Evolutionary conservation across 2,113 vertebrate species (phyloP).

Genomic region (Potamarius usumacintae): DNA sequence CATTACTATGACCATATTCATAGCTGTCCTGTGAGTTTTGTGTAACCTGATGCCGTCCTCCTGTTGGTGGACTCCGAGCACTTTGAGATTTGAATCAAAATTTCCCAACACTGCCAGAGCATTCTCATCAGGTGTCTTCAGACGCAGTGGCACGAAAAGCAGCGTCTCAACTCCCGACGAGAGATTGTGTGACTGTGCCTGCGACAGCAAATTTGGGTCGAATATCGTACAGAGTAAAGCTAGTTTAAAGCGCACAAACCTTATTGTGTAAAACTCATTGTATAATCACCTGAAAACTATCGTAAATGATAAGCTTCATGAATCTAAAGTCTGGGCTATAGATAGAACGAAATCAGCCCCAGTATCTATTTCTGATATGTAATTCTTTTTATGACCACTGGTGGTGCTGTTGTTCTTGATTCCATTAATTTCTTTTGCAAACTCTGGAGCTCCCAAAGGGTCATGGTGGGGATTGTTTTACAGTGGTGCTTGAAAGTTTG

Average conservation of each 20-base stretch:
- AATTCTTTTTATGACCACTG: background rate
- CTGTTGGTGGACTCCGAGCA: background rate
- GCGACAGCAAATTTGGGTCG: background rate
- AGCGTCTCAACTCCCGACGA: background rate
- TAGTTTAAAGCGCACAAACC: background rate
- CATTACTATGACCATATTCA: too few relatives aligned
- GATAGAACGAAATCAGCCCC: background rate
- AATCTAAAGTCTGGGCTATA: background rate
- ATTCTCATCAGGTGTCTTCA: background rate
- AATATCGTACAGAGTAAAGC: background rate
- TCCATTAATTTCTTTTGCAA: background rate
- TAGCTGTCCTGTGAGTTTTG: background rate
- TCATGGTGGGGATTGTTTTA: too few relatives aligned
- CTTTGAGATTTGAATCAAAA: background rate
- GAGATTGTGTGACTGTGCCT: background rate
- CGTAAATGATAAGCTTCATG: background rate
- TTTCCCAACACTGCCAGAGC: too few relatives aligned
- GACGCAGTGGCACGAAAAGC: background rate
- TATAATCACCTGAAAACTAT: background rate
- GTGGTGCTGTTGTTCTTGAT: background rate
- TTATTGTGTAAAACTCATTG: background rate
- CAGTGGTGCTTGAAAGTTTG: too few relatives aligned
- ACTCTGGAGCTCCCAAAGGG: too few relatives aligned
- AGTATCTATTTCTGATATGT: background rate
- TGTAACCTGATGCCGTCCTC: background rate